Base-by-base conservation (phyloP, 30 jellyfish, hydroid and myxozoan species). In the Aurelia sp. region DNA sequence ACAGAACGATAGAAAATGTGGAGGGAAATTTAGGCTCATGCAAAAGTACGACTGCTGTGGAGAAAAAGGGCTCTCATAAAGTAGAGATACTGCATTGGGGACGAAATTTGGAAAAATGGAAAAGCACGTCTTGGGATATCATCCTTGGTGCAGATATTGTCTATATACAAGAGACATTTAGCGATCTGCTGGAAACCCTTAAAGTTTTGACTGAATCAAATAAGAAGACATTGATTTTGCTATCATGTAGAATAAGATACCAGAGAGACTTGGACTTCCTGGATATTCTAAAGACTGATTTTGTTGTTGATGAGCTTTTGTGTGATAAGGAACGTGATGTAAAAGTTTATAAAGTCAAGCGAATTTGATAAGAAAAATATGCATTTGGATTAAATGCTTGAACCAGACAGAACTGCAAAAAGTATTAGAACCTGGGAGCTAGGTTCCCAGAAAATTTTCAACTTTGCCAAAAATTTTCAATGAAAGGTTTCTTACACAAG, bases 141-240 rank as follows among this genome's bases (percentile, higher is more conserved):
- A 85, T 91, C 11, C 23, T 91, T 60, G 98, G 98, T 20, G 98
- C 98, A 31, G 98, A 91, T 76, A 83, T 91, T 62, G 91, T 91
- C 23, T 91, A 91, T 72, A 60, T 84, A 31, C 82, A 91, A 31
- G 93, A 84, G 6, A 84, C 96, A 11, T 85, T 91, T 60, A 30
- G 63, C 8, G 92, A 80, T 17, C 91, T 91, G n/a, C 71, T 91
- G 22, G 87, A 79, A 13, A 91, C 98, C 8, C 72, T 91, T 3
- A 41, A 69, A 21, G 40, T 76, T 62, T 79, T 91, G 59, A 71
- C 87, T 62, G 86, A 66, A 18, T 19, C 69, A 73, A 85, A 85
- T 12, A 85, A 61, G 23, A 27, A 71, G 5, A 57, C 93, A 7
- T 31, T 48, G 6, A 67, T 91, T 12, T 57, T 76, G 12, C 66